Percentiles rank a stretch among this genome's conserved stretches.
These are phyloP conservation scores for Lasioglossum albipes DNA, from an alignment of 1,140 invertebrate genomes.

Conservation along the genomic window DNA sequence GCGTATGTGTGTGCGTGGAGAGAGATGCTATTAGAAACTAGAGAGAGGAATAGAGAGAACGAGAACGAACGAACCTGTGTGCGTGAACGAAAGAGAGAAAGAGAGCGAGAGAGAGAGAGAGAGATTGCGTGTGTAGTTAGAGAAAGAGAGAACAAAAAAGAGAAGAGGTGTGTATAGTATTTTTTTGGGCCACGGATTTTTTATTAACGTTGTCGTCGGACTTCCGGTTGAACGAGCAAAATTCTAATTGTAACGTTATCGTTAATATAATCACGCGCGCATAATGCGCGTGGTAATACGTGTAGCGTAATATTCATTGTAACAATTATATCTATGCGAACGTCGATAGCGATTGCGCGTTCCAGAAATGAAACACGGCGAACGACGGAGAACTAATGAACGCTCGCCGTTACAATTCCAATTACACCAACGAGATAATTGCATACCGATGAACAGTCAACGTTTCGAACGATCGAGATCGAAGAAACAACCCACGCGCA, in stretches of 20 bases:
- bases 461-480: too few species aligned
- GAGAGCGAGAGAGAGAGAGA: neutral
- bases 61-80: neutral
- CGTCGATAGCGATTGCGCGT: too few species aligned
- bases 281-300: too few species aligned
- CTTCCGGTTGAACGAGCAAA: neutral
- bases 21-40: neutral
- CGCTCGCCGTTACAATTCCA: neutral
- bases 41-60: neutral
- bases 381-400: neutral
- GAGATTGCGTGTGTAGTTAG: slow-evolving; percentile 2
- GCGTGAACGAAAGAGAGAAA: neutral
- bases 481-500: too few species aligned
- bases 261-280: too few species aligned
- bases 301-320: neutral
- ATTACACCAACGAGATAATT: too few species aligned
- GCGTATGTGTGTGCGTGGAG: slow-evolving; percentile 23
- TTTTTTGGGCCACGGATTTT: slow-evolving; percentile 36
- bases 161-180: slow-evolving; percentile 36
- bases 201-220: slow-evolving; percentile 35
- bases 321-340: neutral
- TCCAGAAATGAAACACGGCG: too few species aligned
- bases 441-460: too few species aligned
- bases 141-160: neutral
- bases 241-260: slow-evolving; percentile 2